Percentiles rank a stretch among this genome's conserved stretches.
Evolutionary conservation across 2,797 vertebrate species (phyloP).

Genomic region (Gorsachius magnificus): DNA sequence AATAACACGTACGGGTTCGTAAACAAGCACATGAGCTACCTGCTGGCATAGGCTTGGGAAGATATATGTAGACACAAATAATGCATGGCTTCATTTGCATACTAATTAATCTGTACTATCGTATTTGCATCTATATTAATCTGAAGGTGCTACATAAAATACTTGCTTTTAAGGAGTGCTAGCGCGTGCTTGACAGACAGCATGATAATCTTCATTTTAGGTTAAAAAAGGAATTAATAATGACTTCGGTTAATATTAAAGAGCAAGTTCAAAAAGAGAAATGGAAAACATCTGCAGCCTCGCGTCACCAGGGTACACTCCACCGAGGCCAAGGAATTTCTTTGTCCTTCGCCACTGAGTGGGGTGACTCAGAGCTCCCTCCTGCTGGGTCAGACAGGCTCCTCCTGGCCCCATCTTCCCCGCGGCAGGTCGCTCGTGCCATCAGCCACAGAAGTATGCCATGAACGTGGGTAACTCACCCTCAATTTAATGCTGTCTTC

Average conservation of each 20-base stretch:
- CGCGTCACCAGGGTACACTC: background rate
- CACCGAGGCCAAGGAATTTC: background rate
- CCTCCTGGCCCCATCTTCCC: background rate
- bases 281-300: constrained; percentile 10
- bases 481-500: background rate
- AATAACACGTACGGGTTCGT: background rate
- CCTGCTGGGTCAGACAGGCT: background rate
- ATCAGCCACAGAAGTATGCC: background rate
- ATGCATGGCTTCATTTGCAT: constrained; percentile 20
- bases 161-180: background rate
- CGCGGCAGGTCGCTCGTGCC: background rate
- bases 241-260: background rate
- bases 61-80: background rate
- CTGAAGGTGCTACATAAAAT: constrained; percentile 9
- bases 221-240: constrained; percentile 40
- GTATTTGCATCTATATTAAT: constrained; percentile 48
- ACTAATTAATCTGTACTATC: constrained; percentile 22
- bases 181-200: background rate
- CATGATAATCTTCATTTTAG: background rate
- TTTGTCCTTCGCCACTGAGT: background rate
- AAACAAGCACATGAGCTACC: background rate
- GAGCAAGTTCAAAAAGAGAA: constrained; percentile 21
- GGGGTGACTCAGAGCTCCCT: background rate
- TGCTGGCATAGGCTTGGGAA: background rate
- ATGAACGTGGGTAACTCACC: background rate